Percentiles rank a stretch among this genome's conserved stretches.
Evolutionary conservation across 2,797 vertebrate species (phyloP).

Genomic region (Cheirogaleus major): DNA sequence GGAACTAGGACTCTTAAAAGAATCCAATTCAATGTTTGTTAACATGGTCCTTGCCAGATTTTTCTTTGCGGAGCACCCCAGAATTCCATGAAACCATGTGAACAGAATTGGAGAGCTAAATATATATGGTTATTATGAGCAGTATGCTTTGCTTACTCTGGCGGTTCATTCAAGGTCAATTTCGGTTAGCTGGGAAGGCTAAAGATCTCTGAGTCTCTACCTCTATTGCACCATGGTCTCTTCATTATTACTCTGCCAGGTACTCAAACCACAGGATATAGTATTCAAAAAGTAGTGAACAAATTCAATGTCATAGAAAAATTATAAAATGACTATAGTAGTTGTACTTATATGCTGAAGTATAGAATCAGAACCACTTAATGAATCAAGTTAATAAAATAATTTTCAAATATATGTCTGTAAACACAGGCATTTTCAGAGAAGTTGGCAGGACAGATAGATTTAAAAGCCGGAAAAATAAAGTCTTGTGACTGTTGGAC

Average conservation of each 20-base stretch:
- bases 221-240: too few relatives aligned
- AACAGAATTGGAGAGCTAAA: not conserved
- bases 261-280: not conserved
- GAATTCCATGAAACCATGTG: not conserved
- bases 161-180: not conserved
- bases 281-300: not conserved
- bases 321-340: not conserved
- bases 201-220: not conserved
- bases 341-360: not conserved
- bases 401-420: not conserved
- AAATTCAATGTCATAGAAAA: not conserved
- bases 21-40: not conserved
- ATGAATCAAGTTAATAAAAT: not conserved
- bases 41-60: not conserved
- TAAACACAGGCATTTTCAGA: not conserved
- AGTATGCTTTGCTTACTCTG: not conserved
- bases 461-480: not conserved
- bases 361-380: not conserved
- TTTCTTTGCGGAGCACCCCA: not conserved
- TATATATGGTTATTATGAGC: not conserved
- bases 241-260: not conserved
- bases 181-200: not conserved
- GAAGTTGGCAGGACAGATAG: not conserved
- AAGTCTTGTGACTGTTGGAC: not conserved
- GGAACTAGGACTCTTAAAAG: not conserved